Evolutionary conservation across 1,140 invertebrate species (phyloP), one percentile per base, ranked within the genome.

Genomic region (Pogonomyrmex californicus): DNA sequence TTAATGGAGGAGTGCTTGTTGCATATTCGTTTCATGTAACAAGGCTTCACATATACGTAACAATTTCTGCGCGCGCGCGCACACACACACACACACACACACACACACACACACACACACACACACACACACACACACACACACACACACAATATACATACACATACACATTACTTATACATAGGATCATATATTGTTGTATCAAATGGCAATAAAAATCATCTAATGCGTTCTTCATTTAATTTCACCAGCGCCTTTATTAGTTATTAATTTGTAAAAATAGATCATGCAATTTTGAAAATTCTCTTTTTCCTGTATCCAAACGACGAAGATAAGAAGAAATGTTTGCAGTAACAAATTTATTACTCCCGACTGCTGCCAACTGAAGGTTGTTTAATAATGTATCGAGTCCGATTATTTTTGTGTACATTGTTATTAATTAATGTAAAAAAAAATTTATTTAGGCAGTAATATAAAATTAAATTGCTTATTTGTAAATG

Each of bases 151-250:
- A 65, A 23, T 23, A 49, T 47, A 47, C 14, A 65, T 30, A 17
- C 4, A 17, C 47, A 79, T 6, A 82, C 17, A 17, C 58, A 44
- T 82, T n/a, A 51, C 41, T 73, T 73, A 47, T 68, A 56, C 36
- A 33, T 73, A 60, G 68, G 7, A 75, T 73, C 79, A 14, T 56
- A 71, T 88, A 73, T 89, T 68, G 23, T 75, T 89, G 88, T 90
- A 90, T 82, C 58, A 87, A 85, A 87, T 83, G 88, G 60, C 47
- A 91, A 91, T 91, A 91, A 91, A 91, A 87, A 81, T 90, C 90
- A 90, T 90, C 49, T 77, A 71, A 79, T 85, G 47, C 85, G 63
- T 63, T 71, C 36, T 63, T 79, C 89, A 91, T 88, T 90, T 90
- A 90, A 90, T 88, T 91, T 85, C 85, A 71, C 75, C 77, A 68